Base-by-base conservation (phyloP, 2,888 invertebrate species). In the Tigriopus californicus region DNA sequence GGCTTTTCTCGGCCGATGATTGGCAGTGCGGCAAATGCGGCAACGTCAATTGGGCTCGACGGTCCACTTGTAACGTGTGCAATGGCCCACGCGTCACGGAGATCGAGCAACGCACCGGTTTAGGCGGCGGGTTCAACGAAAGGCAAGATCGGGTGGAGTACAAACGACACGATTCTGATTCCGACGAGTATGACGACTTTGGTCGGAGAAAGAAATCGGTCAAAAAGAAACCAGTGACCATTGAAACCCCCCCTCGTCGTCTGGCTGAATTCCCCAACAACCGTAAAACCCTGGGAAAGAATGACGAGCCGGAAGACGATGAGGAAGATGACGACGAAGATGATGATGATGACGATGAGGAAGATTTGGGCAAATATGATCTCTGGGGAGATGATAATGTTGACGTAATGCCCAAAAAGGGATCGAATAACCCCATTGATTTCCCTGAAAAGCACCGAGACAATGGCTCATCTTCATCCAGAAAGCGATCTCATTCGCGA, bases 21-120 rank as follows among this genome's bases (percentile, higher is more conserved):
- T 98, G 98, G 98, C 91, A 94, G 70, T 98, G 98, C 72, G 90
- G 88, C 73, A 95, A 95, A 72, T 98, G 98, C 75, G 95, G 95
- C n/a, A 98, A 98, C 73, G 97, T 98, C 12, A 98, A 98, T 73
- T 94, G 94, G 98, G 95, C 97, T 24, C 78, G 94, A 63, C 78
- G 98, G 60, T 84, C 83, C 68, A 88, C 87, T 59, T 98, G 98
- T 74, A 98, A 98, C 73, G 89, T 98, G 76, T 98, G 98, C 73
- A 97, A 95, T 75, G 90, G 95, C 4, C 94, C 97, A 0, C 95
- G 95, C 73, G 89, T 90, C 71, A 90, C 89, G 18, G 92, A 94
- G 73, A 84, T 90, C 62, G 82, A 89, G 70, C 82, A 83, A 67
- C 74, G 85, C 63, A 77, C 77, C 57, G 75, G 74, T 67, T 63